Evolutionary conservation across 2,797 vertebrate genomes (phyloP).

Genomic region (Caiman crocodilus): DNA sequence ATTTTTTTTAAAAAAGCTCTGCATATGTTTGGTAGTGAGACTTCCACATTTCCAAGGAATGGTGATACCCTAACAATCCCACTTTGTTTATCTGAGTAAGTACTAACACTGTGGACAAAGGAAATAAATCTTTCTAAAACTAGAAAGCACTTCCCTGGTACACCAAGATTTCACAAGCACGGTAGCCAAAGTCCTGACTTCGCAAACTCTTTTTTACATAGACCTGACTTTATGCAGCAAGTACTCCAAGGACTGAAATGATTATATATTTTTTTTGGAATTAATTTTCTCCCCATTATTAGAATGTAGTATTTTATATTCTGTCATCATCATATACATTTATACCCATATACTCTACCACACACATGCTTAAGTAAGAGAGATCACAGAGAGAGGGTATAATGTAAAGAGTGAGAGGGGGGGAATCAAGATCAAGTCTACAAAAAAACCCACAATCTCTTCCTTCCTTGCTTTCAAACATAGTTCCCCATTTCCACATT

Average conservation of each 20-base stretch:
- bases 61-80: background rate
- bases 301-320: background rate
- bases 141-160: background rate
- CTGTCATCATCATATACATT: background rate
- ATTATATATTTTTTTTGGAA: background rate
- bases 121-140: background rate
- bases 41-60: background rate
- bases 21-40: background rate
- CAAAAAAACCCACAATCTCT: background rate
- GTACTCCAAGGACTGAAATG: no score
- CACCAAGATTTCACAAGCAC: background rate
- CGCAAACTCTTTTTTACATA: background rate
- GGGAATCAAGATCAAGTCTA: background rate
- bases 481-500: background rate
- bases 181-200: background rate
- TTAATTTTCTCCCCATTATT: conserved; percentile 1
- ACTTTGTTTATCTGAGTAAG: background rate
- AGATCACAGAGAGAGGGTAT: background rate
- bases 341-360: background rate
- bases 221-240: no score
- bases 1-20: background rate
- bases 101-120: background rate
- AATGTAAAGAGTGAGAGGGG: no score
- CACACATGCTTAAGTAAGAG: background rate
- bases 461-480: background rate